Evolutionary conservation across 2,113 vertebrate genomes (phyloP), one percentile per base, ranked within the genome.

Genomic region (Mungos mungo): DNA sequence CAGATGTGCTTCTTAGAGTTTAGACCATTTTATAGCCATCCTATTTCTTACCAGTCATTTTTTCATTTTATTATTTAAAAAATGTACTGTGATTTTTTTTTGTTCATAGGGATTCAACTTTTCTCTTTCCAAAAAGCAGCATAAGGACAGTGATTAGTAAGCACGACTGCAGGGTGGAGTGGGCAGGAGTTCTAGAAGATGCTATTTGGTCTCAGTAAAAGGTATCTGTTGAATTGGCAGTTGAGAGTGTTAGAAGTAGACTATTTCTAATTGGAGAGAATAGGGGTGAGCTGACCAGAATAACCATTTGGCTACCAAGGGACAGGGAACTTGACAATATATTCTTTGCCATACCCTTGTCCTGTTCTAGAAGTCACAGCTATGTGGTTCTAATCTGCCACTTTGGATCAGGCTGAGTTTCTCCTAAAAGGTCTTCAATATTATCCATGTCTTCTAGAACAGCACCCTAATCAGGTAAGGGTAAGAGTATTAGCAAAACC

Each of bases 221-320:
- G 10, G 50, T 92, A 69, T 27, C 12, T 38, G 76, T 31, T 93
- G 47, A 96, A 63, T 16, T 93, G 38, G 9, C 47, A 57, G 19
- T 38, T 33, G 13, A 86, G 31, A 35, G 31, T 85, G 7, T 88
- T 57, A 81, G 38, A 68, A 94, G 57, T 65, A 88, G 21, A 95
- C 81, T 74, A 6, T 54, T 94, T 84, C 60, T 87, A 95, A 77
- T 27, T n/a, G 45, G 96, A 80, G 35, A 57, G 35, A 95, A 79
- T 45, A 63, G 29, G 1, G 13, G 87, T 54, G 12, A 96, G 27
- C n/a, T 89, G 35, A 95, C 50, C 66, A 19, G 33, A 94, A 87
- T 60, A 71, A 83, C 27, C 3, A 18, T 72, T 94, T 79, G 52
- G 6, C 33, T 74, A 65, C 16, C 41, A 27, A 77, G 16, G 19